phyloP scores from a whole-genome alignment of 2,113 vertebrate genomes.

The Hemibagrus wyckioides region DNA sequence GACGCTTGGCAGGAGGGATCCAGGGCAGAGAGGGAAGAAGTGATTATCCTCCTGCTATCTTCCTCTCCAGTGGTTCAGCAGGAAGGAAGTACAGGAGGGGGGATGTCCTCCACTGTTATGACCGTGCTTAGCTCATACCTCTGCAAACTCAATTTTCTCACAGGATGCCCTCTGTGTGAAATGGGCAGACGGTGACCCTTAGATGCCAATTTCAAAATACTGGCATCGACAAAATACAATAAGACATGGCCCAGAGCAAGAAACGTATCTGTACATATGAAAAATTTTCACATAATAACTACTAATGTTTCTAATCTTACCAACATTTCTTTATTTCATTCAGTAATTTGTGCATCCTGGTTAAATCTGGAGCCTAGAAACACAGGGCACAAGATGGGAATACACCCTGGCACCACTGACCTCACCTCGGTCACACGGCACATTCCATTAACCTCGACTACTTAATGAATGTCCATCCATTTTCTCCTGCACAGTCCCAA shows the following conservation, averaged over 20 bases:
- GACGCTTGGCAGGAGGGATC: conserved; percentile 22
- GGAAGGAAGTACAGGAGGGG: conserved; percentile 17
- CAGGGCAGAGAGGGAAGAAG: conserved; percentile 33
- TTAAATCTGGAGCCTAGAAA: neutral
- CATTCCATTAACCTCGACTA: neutral
- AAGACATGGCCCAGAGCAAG: neutral
- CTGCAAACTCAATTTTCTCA: conserved; percentile 35
- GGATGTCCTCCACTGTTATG: conserved; percentile 10
- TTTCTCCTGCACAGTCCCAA: neutral
- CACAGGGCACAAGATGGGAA: neutral
- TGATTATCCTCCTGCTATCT: conserved; percentile 51
- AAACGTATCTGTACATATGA: neutral
- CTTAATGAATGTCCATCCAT: neutral
- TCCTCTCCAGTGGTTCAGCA: conserved; percentile 32
- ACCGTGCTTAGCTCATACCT: neutral
- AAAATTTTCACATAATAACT: too few species aligned
- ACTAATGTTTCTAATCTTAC: neutral
- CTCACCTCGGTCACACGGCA: too few species aligned
- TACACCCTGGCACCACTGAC: neutral
- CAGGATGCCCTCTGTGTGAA: conserved; percentile 14
- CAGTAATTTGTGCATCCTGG: neutral
- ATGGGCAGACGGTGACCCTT: neutral
- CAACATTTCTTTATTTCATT: neutral
- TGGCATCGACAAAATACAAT: neutral
- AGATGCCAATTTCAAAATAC: neutral